Conservation (phyloP, 2,797 vertebrate genomes). For the Pempheris klunzingeri region DNA sequence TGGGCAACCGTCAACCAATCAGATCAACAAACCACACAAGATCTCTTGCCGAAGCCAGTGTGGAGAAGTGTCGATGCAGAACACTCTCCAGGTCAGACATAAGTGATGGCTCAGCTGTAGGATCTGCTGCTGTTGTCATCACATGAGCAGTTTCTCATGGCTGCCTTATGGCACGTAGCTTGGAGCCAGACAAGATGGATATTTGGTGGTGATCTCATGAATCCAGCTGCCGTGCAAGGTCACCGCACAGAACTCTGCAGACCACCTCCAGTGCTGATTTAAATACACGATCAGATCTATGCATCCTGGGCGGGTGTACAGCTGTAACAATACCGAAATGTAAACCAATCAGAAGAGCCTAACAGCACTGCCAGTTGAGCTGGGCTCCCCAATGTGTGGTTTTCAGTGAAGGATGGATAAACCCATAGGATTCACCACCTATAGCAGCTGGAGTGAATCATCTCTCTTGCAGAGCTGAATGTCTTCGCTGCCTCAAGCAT, state of each 20-base stretch:
- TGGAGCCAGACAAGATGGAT: too few species aligned
- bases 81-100: too few species aligned
- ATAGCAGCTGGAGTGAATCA: slow-evolving; percentile 29
- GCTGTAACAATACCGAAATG: neutral
- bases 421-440: slow-evolving; percentile 41
- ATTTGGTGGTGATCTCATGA: too few species aligned
- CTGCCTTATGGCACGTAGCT: too few species aligned
- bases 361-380: neutral
- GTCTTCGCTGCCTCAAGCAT: slow-evolving; percentile 58
- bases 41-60: too few species aligned
- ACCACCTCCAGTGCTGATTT: neutral
- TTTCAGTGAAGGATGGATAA: slow-evolving; percentile 22
- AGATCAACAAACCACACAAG: too few species aligned
- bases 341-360: neutral
- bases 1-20: too few species aligned
- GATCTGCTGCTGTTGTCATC: too few species aligned
- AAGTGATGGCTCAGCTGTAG: too few species aligned
- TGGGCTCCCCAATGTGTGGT: neutral
- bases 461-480: slow-evolving; percentile 51
- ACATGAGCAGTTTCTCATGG: too few species aligned
- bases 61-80: too few species aligned
- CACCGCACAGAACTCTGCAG: neutral
- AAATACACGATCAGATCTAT: neutral
- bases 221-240: too few species aligned
- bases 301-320: neutral